Evolutionary conservation across 2,113 vertebrate species (phyloP), one percentile per base, ranked within the genome.

Genomic region (Dryoscopus gambensis): DNA sequence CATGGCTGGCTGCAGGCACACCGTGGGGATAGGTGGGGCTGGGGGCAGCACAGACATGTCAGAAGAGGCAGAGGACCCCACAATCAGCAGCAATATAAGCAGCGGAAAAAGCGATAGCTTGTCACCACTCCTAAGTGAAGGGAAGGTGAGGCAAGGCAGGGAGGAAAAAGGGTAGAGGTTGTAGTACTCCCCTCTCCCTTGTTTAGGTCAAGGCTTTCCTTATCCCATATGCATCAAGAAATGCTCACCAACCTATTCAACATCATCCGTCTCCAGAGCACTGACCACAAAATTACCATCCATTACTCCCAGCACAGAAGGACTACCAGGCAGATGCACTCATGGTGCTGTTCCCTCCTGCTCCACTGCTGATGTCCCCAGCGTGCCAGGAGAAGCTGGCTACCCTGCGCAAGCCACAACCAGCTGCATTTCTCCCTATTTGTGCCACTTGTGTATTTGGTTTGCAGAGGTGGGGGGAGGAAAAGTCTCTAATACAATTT

Each of bases 401-500:
- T 77, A 37, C 31, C 20, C 60, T 3, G 1, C 7, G 0, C 14
- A 53, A 94, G 52, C 60, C 79, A 56, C 79, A 84, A 10, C 4
- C 84, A 84, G 85, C 76, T 90, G 76, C 76, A 71, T 40, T 90
- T 92, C 71, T 35, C 87, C 50, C 73, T 94, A 11, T 77, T 90
- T 71, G 35, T 60, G 65, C 37, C 90, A 71, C 73, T 95, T 67
- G 78, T 82, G 78, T 76, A 64, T 85, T 96, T 46, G 71, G 80
- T 64, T 89, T 94, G 68, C 49, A 40, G 62, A 64, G 60, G 21
- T 7, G 9, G n/a, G 31, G 40, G 87, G 53, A 84, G 53, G 65
- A 87, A 84, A 90, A 87, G 33, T 17, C 62, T 65, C 80, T 97
- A 95, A 97, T 93, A 91, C 88, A 75, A 92, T 95, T 96, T 96